These are phyloP conservation scores for Samia ricini DNA, from an alignment of 1,140 invertebrate species.

Conservation along the genomic window DNA sequence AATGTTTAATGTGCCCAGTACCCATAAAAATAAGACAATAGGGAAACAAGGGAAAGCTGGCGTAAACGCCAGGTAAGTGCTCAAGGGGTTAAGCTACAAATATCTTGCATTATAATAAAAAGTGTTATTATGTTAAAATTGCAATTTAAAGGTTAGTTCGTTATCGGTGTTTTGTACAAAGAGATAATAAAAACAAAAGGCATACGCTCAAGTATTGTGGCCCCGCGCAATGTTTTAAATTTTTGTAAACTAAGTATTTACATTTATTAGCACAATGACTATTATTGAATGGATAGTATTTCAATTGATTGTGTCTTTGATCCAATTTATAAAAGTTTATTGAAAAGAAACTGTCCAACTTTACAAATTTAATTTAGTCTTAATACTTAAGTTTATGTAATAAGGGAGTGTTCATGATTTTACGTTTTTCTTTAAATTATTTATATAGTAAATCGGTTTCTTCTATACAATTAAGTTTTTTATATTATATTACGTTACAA, in stretches of 20 bases:
- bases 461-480: too few species aligned
- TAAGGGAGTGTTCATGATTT: too few species aligned
- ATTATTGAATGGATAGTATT: background rate
- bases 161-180: slow-evolving; percentile 19
- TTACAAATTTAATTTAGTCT: background rate
- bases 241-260: slow-evolving; percentile 15
- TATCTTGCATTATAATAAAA: too few species aligned
- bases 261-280: slow-evolving; percentile 6
- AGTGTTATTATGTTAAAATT: background rate
- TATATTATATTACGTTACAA: too few species aligned
- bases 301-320: background rate
- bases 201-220: slow-evolving; percentile 12
- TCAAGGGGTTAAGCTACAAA: too few species aligned
- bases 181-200: slow-evolving; percentile 11
- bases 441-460: too few species aligned
- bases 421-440: too few species aligned
- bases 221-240: slow-evolving; percentile 10
- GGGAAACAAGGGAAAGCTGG: too few species aligned
- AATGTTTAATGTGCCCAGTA: too few species aligned
- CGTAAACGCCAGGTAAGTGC: too few species aligned
- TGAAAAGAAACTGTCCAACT: background rate
- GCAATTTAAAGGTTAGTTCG: slow-evolving; percentile 9
- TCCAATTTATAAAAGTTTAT: background rate
- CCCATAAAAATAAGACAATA: too few species aligned
- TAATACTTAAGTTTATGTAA: too few species aligned